Evolutionary conservation across 2,888 invertebrate genomes (phyloP), one percentile per base, ranked within the genome.

Genomic region (Dascillus cervinus): DNA sequence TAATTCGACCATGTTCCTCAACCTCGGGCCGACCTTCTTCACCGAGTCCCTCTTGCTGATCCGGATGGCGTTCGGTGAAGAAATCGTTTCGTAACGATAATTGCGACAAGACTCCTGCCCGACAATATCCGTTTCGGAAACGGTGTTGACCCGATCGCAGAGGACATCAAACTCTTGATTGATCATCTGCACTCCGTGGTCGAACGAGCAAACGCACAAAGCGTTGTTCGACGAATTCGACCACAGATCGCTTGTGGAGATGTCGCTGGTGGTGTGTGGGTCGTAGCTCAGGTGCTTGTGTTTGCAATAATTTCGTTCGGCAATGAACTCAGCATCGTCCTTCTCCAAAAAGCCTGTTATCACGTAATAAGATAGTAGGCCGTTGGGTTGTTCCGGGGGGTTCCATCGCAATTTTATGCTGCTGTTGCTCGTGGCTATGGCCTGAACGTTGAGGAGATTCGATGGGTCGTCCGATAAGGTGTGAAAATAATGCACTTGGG

Each of bases 401-500:
- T 65, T 55, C 81, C 87, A 82, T 1, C 57, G 61, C 0, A 83
- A 55, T 2, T 61, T 57, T 2, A 73, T 52, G 1, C 57, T 52
- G 10, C 50, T 52, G 6, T 56, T 48, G 2, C 59, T 60, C 23
- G 60, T 55, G 1, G 60, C 47, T 2, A 32, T 37, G 0, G 66
- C 48, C 4, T 34, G 15, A 3, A 67, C 42, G 22, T 52, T 39
- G 12, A 32, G 22, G 2, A 67, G 67, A 12, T 52, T 46, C 4
- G 66, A 48, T 49, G 85, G 70, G 53, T 72, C 58, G 56, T 74
- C 64, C 57, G 77, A 67, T 14, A 62, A 44, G 0, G 88, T 89
- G 19, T 59, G 67, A 57, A 84, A 82, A 57, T 77, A 79, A 22
- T 67, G 57, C 4, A 82, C 67, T 8, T 69, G 60, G 45, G 78